Base-by-base conservation (phyloP, 2,888 invertebrate genomes). In the Anoplius nigerrimus region DNA sequence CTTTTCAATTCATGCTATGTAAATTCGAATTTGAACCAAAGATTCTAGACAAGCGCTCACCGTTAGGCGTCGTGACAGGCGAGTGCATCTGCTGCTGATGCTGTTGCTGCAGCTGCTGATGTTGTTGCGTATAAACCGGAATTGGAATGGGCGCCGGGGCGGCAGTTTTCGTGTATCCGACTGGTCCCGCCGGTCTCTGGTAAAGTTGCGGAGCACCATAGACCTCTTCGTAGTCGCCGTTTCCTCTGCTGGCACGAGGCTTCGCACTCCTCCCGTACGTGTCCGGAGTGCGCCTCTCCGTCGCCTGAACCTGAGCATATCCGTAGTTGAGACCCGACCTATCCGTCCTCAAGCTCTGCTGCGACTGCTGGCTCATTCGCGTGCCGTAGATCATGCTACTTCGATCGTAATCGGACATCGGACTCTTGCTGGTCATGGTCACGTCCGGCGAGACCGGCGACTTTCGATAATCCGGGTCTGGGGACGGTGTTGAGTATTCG, bases 271-370 rank as follows among this genome's bases (percentile, higher is more conserved):
- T 81, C 0, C 95, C 95, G 83, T 96, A 96, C 13, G 95, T 94
- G 83, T 96, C 96, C 0, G 95, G 95, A 0, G 95, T 95, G 75
- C 95, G 91, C 76, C 95, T 91, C 85, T 96, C 95, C 22, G 90
- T 82, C 63, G 81, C 82, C 11, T 76, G 77, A 11, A 11, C 57
- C 34, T 84, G 86, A 76, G 64, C 88, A 84, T 81, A 90, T 73
- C 86, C 89, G 83, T 79, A 89, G 82, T 81, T 89, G 71, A 86
- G 69, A 27, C 87, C 89, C 54, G 86, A 87, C 61, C 87, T 88
- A 60, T 88, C 86, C 6, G 84, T 85, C 54, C 88, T 79, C 16
- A 87, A 66, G 24, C 82, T 82, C 68, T 84, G 87, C 67, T 84
- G 86, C 46, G 76, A 66, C 66, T 84, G 75, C 76, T 80, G 75